Percentiles rank a stretch among this genome's conserved stretches.
Evolutionary conservation across 2,113 vertebrate genomes (phyloP).

Genomic region (Eptesicus fuscus): DNA sequence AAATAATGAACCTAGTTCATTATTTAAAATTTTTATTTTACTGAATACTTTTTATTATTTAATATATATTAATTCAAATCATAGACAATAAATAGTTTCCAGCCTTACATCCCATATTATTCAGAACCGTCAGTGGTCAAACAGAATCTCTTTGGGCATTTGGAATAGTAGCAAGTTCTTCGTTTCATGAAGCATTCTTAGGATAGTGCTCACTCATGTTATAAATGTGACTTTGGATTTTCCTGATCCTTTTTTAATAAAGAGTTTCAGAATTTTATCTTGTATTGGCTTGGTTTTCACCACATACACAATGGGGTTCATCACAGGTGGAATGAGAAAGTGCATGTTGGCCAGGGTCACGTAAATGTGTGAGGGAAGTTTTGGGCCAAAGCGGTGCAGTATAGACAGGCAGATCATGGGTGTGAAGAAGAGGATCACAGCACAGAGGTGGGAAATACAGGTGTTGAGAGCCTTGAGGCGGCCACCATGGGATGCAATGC

Average conservation of each 20-base stretch:
- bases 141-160: neutral
- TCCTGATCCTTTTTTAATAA: neutral
- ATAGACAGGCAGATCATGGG: slow-evolving; percentile 51
- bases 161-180: neutral
- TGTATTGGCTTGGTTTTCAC: slow-evolving; percentile 55
- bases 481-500: slow-evolving; percentile 1
- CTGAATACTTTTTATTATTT: neutral
- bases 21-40: neutral
- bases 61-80: neutral
- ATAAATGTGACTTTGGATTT: neutral
- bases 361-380: slow-evolving; percentile 25
- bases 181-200: neutral
- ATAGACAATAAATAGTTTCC: neutral
- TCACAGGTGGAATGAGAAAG: slow-evolving; percentile 69
- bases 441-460: slow-evolving; percentile 57
- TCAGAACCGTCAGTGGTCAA: neutral
- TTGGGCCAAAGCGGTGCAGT: slow-evolving; percentile 23
- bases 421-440: slow-evolving; percentile 60
- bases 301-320: slow-evolving; percentile 69
- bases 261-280: slow-evolving; percentile 33
- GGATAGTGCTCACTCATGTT: neutral
- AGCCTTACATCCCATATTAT: neutral
- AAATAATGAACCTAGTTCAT: neutral
- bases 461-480: slow-evolving; percentile 57
- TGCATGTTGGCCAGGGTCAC: slow-evolving; percentile 68